Base-by-base conservation (phyloP, 2,797 vertebrate genomes). In the Alfaro cultratus region DNA sequence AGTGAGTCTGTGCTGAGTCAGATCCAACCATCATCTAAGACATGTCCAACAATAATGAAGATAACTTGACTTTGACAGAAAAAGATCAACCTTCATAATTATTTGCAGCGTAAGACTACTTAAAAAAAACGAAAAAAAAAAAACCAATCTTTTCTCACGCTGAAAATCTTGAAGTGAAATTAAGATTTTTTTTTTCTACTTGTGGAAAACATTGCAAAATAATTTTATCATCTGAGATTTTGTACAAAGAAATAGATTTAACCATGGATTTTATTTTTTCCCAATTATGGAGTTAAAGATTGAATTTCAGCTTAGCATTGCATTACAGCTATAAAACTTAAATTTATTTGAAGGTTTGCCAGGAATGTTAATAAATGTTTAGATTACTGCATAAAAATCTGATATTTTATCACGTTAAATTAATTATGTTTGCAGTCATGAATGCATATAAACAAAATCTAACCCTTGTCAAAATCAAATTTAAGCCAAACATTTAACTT, bases 1-100 rank as follows among this genome's bases (percentile, higher is more conserved):
- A n/a, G 68, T 43, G 39, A 5, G 75, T 74, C 55, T 72, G 78
- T 75, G 60, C 34, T 39, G 12, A 36, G 34, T 55, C 34, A 18
- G 34, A 53, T 26, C 34, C 23, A 4, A 29, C 29, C 29, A 7
- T 26, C 12, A n/a, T 55, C 53, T 43, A 6, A 77, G 49, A 18
- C 10, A 18, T 29, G 15, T 41, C 8, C 21, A 6, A 41, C 0
- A 49, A 9, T 2, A 47, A 76, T 39, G 8, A 43, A 9, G 0
- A 46, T 2, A 77, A 55, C 15, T 46, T 13, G 13, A 29, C 23
- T 60, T n/a, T 72, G 29, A 74, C 18, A 45, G 51, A 53, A 26
- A 53, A 53, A 26, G 9, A 67, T n/a, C 23, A 2, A 5, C 46
- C 21, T 36, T 4, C 16, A 39, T 23, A 36, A 36, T 12, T 23